Conservation (phyloP, 2,797 vertebrate species). For the Danionella dracula region DNA sequence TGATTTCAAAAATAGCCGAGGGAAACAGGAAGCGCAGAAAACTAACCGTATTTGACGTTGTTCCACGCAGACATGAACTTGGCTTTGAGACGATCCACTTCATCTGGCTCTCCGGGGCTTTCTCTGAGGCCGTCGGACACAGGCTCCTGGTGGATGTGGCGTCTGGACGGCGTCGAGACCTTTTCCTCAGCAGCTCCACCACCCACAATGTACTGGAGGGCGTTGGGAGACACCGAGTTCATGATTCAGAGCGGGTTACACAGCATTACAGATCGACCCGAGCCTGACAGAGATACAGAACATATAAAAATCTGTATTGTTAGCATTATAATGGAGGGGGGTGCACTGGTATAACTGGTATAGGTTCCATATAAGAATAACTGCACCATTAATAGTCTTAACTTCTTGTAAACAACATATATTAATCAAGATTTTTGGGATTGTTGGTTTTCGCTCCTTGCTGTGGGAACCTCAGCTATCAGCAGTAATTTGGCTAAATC, state of each 20-base stretch:
- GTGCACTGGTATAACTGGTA: too few species aligned
- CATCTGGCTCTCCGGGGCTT: slow-evolving; percentile 69
- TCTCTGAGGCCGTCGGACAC: slow-evolving; percentile 48
- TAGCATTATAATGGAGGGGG: too few species aligned
- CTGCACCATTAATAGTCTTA: too few species aligned
- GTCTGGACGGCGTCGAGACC: slow-evolving; percentile 39
- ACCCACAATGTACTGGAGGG: slow-evolving; percentile 73
- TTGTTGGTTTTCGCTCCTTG: too few species aligned
- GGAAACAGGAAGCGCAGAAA: background rate
- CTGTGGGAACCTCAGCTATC: too few species aligned
- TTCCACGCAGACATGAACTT: slow-evolving; percentile 87
- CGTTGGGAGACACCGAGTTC: slow-evolving; percentile 83
- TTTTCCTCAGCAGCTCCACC: slow-evolving; percentile 63
- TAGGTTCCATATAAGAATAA: too few species aligned
- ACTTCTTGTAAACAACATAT: too few species aligned
- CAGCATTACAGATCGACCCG: slow-evolving; percentile 46
- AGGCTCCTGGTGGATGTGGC: slow-evolving; percentile 50
- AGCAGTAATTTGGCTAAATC: too few species aligned
- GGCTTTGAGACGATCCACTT: slow-evolving; percentile 86
- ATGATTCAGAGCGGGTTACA: slow-evolving; percentile 59
- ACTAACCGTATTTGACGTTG: slow-evolving; percentile 88
- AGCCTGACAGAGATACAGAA: slow-evolving; percentile 25
- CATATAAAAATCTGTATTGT: too few species aligned
- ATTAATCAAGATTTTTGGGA: too few species aligned
- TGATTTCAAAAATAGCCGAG: background rate